A percentile compares a stretch with the other conserved stretches of the same genome.
Conservation (phyloP, 2,113 vertebrate species). For the Atractosteus spatula region DNA sequence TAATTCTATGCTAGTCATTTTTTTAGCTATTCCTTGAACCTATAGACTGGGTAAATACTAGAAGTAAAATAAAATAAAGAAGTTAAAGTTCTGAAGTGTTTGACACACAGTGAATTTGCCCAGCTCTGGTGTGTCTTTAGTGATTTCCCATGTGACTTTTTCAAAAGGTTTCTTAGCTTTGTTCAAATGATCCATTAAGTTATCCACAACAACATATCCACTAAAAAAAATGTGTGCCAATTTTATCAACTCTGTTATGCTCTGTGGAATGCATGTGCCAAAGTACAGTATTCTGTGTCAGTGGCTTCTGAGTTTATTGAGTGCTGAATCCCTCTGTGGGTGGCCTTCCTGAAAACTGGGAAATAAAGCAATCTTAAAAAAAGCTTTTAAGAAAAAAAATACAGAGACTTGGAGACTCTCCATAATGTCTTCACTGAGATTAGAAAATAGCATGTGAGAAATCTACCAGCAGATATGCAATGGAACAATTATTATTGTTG, state of each 20-base stretch:
- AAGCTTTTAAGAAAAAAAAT: too few species aligned
- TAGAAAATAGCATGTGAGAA: slow-evolving; percentile 6
- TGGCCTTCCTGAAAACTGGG: too few species aligned
- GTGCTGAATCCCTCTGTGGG: not conserved
- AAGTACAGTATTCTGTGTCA: not conserved
- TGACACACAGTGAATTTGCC: not conserved
- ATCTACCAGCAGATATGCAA: not conserved
- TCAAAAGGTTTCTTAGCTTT: not conserved
- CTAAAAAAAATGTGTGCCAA: not conserved
- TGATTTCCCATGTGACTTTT: not conserved
- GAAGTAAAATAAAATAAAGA: not conserved
- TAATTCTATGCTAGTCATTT: too few species aligned
- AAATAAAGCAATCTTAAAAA: too few species aligned
- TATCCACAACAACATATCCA: not conserved
- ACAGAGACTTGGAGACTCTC: not conserved
- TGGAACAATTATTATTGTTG: too few species aligned
- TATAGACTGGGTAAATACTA: not conserved
- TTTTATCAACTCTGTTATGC: not conserved
- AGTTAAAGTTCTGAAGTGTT: not conserved
- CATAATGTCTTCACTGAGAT: slow-evolving; percentile 14
- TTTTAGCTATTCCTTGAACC: not conserved
- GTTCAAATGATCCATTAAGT: not conserved
- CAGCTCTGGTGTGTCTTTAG: not conserved
- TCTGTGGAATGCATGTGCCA: not conserved
- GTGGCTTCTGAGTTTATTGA: not conserved